Base-by-base conservation (phyloP, 2,888 invertebrate species). In the Amblyteles armatorius region DNA sequence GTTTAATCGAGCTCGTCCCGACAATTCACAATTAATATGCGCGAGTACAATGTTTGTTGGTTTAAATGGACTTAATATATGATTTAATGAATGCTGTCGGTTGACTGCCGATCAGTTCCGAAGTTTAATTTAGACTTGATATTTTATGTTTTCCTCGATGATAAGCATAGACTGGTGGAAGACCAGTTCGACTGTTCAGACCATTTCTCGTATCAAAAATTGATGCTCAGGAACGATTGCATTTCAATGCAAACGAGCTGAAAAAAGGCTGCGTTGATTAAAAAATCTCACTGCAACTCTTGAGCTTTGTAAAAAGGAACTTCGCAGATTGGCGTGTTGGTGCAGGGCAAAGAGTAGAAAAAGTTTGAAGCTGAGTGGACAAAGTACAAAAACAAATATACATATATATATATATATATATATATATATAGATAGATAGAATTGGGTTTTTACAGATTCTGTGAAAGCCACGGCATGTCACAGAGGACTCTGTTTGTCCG, bases 401-500 rank as follows among this genome's bases (percentile, higher is more conserved):
- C 33, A 40, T 11, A 40, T 40, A 67, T 52, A 22, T 2, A 29
- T 16, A 36, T 22, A 57, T 52, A 71, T 71, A 22, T 68, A 69
- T 11, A 40, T 40, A 67, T 52, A 22, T 2, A 29, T 16, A 36
- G 36, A 57, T 52, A 71, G 76, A 22, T 68, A 69, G 52, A 50
- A 76, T 71, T 52, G 44, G 63, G 50, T 63, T 63, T 16, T 19
- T 11, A 40, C 55, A 50, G 48, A 36, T 74, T 74, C 69, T 65
- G 63, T 65, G 52, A 82, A 82, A 60, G 48, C 63, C 13, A 52
- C 69, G 76, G 40, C 65, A 71, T 69, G 76, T 82, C 76, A 77
- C 68, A 50, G 76, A 69, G 60, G 76, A 73, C 67, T 73, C 68
- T 50, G 68, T 44, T 73, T 50, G 68, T 29, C 60, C 29, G 22